Percentiles rank a stretch among this genome's conserved stretches.
phyloP scores from a whole-genome alignment of 2,888 invertebrate genomes.

The Drosophila ochracea region DNA sequence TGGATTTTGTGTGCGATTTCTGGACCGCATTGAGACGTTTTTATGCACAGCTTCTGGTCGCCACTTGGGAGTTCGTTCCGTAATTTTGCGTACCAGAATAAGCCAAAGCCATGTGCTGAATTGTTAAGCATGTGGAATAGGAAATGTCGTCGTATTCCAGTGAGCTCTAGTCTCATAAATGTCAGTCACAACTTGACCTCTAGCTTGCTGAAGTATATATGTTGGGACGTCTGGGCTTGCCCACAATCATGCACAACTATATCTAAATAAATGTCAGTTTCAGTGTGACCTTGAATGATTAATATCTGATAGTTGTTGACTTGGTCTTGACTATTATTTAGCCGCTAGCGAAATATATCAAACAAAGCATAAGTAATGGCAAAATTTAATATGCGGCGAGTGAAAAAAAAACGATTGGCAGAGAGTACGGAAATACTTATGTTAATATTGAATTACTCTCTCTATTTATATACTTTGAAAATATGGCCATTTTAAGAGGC shows the following conservation, averaged over 20 bases:
- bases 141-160: conserved; percentile 46
- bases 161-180: conserved; percentile 47
- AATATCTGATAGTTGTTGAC: conserved; percentile 16
- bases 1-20: conserved; percentile 75
- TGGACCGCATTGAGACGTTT: conserved; percentile 56
- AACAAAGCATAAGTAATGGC: conserved; percentile 35
- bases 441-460: background rate
- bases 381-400: conserved; percentile 3
- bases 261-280: conserved; percentile 63
- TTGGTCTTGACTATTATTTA: conserved; percentile 6
- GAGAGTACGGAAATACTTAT: background rate
- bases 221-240: conserved; percentile 4
- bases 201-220: conserved; percentile 7
- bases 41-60: conserved; percentile 49
- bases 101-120: conserved; percentile 69
- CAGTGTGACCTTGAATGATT: conserved; percentile 62
- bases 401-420: background rate
- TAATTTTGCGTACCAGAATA: conserved; percentile 65
- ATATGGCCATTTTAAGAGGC: background rate
- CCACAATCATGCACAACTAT: conserved; percentile 40
- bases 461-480: background rate
- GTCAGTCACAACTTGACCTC: conserved; percentile 58
- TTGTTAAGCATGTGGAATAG: conserved; percentile 63
- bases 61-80: conserved; percentile 11
- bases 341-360: conserved; percentile 38